Conservation (phyloP, 1,140 invertebrate genomes). For the Ips nitidus region DNA sequence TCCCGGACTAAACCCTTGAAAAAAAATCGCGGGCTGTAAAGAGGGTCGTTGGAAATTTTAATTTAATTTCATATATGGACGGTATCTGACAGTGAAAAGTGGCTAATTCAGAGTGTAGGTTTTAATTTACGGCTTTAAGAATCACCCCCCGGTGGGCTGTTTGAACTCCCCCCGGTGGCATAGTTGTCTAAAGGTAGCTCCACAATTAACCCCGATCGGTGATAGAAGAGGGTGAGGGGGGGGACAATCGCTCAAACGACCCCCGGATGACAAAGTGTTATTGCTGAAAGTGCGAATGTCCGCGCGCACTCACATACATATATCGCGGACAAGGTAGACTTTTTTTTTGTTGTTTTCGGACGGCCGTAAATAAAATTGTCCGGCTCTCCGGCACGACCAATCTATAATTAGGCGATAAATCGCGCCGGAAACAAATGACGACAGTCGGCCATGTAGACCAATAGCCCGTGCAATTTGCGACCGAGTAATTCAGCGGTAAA, state of each 20-base stretch:
- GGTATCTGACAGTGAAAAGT: conserved; percentile 6
- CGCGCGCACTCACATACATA: conserved; percentile 14
- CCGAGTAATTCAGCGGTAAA: conserved; percentile 49
- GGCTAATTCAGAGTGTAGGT: neutral
- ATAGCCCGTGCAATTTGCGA: conserved; percentile 51
- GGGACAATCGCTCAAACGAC: neutral
- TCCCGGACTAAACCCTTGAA: neutral
- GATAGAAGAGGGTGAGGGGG: neutral
- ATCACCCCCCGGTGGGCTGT: neutral
- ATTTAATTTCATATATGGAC: neutral
- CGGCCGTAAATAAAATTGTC: conserved; percentile 29
- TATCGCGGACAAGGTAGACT: conserved; percentile 23
- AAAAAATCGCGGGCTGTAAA: neutral
- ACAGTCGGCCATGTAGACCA: conserved; percentile 51
- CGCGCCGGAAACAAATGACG: conserved; percentile 49
- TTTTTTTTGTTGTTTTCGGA: conserved; percentile 14
- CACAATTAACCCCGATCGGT: neutral
- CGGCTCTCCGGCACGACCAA: conserved; percentile 40
- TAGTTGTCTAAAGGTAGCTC: neutral
- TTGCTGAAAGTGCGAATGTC: conserved; percentile 21
- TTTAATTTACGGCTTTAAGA: conserved; percentile 2
- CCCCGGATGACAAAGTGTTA: conserved; percentile 14
- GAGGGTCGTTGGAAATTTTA: conserved; percentile 11
- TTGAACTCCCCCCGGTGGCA: neutral
- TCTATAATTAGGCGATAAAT: conserved; percentile 52